phyloP scores from a whole-genome alignment of 2,797 vertebrate species.

The Sciaenops ocellatus region DNA sequence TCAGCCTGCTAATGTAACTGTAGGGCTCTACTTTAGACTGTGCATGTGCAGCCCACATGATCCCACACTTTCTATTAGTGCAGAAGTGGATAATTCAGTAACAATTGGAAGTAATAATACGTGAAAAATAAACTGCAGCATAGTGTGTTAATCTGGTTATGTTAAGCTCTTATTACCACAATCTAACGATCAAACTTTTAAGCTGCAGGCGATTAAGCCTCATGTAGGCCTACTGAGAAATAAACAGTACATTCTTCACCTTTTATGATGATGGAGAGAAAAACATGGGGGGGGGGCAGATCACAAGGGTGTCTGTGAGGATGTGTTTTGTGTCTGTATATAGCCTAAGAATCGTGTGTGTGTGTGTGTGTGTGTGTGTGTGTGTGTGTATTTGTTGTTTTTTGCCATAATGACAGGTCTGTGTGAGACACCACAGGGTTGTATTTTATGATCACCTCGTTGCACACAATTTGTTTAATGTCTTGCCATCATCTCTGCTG shows the following conservation, averaged over 20 bases:
- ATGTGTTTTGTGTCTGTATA: slow-evolving; percentile 62
- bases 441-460: slow-evolving; percentile 85
- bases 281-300: slow-evolving; percentile 40
- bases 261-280: slow-evolving; percentile 73
- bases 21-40: slow-evolving; percentile 11
- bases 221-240: slow-evolving; percentile 69
- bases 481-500: slow-evolving; percentile 87
- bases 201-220: slow-evolving; percentile 41
- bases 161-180: slow-evolving; percentile 53
- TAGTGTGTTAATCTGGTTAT: slow-evolving; percentile 52
- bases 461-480: slow-evolving; percentile 85
- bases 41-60: slow-evolving; percentile 65
- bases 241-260: slow-evolving; percentile 75
- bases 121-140: slow-evolving; percentile 56
- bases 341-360: slow-evolving; percentile 51
- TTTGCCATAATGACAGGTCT: slow-evolving; percentile 85
- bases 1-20: neutral
- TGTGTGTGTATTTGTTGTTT: slow-evolving; percentile 63
- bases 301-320: slow-evolving; percentile 49
- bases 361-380: slow-evolving; percentile 28
- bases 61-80: slow-evolving; percentile 23
- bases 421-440: slow-evolving; percentile 82
- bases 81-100: slow-evolving; percentile 49
- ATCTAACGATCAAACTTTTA: slow-evolving; percentile 48
- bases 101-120: slow-evolving; percentile 51